Conservation (phyloP, 2,888 invertebrate genomes). For the Caenorhabditis doughertyi region DNA sequence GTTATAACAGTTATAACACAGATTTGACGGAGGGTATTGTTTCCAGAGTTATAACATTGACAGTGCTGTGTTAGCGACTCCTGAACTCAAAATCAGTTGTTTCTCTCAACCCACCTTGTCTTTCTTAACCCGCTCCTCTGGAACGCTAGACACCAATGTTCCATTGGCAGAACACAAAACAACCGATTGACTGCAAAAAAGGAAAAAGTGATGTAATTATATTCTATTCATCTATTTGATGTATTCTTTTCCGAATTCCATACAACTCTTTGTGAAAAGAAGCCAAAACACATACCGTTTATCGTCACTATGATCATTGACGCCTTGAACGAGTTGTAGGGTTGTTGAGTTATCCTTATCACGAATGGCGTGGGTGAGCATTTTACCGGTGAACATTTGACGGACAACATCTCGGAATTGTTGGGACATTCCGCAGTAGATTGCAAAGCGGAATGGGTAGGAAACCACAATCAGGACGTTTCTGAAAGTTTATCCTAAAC, state of each 20-base stretch:
- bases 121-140: constrained; percentile 52
- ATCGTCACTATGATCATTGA: constrained; percentile 65
- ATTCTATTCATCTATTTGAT: background rate
- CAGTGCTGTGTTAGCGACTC: constrained; percentile 12
- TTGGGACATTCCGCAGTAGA: constrained; percentile 87
- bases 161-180: constrained; percentile 62
- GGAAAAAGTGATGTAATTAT: constrained; percentile 10
- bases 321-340: constrained; percentile 64
- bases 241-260: background rate
- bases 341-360: constrained; percentile 73
- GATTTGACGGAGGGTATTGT: background rate
- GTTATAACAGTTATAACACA: constrained; percentile 42
- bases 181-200: constrained; percentile 56
- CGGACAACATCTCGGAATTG: constrained; percentile 80
- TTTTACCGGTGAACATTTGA: constrained; percentile 73
- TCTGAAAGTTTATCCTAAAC: constrained; percentile 82
- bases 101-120: constrained; percentile 47
- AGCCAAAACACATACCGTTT: constrained; percentile 42
- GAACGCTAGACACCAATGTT: constrained; percentile 55
- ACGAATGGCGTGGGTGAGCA: constrained; percentile 63
- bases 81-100: constrained; percentile 3
- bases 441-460: constrained; percentile 93
- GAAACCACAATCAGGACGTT: constrained; percentile 94
- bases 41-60: constrained; percentile 43
- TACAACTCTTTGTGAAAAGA: background rate